Conservation (phyloP, 2,888 invertebrate genomes). For the Leucoma salicis region DNA sequence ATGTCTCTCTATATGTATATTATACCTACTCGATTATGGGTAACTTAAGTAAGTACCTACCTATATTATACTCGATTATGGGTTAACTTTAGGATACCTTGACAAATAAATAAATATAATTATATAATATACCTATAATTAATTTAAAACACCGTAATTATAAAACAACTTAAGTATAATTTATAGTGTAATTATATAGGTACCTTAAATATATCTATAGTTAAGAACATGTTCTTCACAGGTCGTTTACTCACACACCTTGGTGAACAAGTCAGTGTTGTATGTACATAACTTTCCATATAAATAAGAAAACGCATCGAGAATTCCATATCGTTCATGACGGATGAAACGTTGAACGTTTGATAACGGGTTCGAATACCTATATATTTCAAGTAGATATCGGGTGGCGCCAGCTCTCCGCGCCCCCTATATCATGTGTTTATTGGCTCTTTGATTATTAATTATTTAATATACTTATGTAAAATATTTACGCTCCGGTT, state of each 20-base stretch:
- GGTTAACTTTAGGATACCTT: not conserved
- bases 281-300: not conserved
- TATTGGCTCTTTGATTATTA: constrained; percentile 1
- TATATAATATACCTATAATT: not conserved
- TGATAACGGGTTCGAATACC: constrained; percentile 26
- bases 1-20: no score
- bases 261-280: constrained; percentile 1
- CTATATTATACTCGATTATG: no score
- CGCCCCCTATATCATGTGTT: constrained; percentile 12
- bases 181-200: not conserved
- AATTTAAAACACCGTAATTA: not conserved
- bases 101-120: not conserved
- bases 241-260: constrained; percentile 6
- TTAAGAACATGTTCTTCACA: constrained; percentile 4
- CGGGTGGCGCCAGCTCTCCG: constrained; percentile 17
- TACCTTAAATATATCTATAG: not conserved
- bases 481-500: no score
- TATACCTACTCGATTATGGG: no score
- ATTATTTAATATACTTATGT: not conserved
- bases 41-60: no score
- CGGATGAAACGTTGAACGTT: constrained; percentile 1
- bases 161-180: not conserved
- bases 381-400: constrained; percentile 44
- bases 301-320: no score
- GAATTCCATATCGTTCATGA: constrained; percentile 3